Percentiles rank a stretch among this genome's conserved stretches.
These are phyloP conservation scores for Byasa hedistus DNA, from an alignment of 2,888 invertebrate species.

Conservation along the genomic window DNA sequence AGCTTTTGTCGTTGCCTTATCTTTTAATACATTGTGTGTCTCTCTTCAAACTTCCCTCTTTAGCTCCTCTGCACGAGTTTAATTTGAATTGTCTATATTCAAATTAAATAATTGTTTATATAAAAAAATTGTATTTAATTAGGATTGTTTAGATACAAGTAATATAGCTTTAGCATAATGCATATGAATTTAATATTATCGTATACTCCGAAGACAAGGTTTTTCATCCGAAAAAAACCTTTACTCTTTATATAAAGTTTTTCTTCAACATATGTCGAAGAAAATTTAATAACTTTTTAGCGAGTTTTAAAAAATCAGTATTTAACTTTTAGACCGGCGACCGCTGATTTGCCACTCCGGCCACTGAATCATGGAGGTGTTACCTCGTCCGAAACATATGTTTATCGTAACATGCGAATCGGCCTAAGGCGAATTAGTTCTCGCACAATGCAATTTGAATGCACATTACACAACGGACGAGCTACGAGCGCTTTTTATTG, in stretches of 20 bases:
- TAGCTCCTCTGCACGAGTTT: conserved; percentile 62
- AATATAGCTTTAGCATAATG: too few relatives aligned
- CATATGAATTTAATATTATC: too few relatives aligned
- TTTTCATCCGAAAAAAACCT: too few relatives aligned
- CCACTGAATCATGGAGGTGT: conserved; percentile 35
- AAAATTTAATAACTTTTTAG: background rate
- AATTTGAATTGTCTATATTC: conserved; percentile 42
- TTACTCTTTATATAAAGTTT: too few relatives aligned
- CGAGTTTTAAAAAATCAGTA: background rate
- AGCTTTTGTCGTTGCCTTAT: conserved; percentile 79
- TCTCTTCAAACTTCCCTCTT: conserved; percentile 64
- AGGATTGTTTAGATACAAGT: too few relatives aligned
- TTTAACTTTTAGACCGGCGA: conserved; percentile 17
- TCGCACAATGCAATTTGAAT: conserved; percentile 81
- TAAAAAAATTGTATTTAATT: too few relatives aligned
- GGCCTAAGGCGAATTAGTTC: conserved; percentile 80
- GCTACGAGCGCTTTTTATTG: conserved; percentile 79
- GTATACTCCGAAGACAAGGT: too few relatives aligned
- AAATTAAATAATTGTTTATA: too few relatives aligned
- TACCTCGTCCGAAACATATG: conserved; percentile 71
- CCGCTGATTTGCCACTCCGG: conserved; percentile 48
- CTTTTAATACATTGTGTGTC: conserved; percentile 68
- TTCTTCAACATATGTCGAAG: too few relatives aligned
- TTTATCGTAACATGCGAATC: conserved; percentile 79
- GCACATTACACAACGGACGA: conserved; percentile 80